phyloP scores from a whole-genome alignment of 2,888 invertebrate species.

The Drosophila setosimentum region DNA sequence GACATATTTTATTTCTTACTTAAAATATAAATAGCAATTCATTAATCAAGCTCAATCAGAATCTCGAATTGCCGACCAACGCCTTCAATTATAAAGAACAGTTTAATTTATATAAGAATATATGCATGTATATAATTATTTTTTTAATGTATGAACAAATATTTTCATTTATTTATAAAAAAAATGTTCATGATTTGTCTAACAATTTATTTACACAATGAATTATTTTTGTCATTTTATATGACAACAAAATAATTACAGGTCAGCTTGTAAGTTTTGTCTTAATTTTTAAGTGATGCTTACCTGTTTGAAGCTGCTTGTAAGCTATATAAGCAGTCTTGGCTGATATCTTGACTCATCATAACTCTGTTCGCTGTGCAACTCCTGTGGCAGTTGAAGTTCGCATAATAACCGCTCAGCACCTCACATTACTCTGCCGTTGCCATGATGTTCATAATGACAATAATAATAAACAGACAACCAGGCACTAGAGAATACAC shows the following conservation, averaged over 20 bases:
- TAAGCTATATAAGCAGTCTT: neutral
- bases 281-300: neutral
- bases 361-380: neutral
- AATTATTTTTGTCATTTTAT: neutral
- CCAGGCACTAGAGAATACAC: slow-evolving; percentile 51
- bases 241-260: neutral
- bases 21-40: slow-evolving; percentile 41
- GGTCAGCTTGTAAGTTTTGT: neutral
- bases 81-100: neutral
- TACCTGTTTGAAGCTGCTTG: no score
- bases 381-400: slow-evolving; percentile 10
- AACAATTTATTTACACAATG: neutral
- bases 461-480: slow-evolving; percentile 64
- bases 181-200: neutral
- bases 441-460: slow-evolving; percentile 70
- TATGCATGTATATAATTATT: neutral
- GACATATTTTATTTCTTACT: slow-evolving; percentile 38
- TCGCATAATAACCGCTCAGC: slow-evolving; percentile 21
- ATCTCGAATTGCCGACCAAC: neutral
- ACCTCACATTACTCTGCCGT: slow-evolving; percentile 26
- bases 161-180: neutral
- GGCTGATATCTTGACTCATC: neutral
- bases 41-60: slow-evolving; percentile 27
- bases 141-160: neutral
- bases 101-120: neutral